Evolutionary conservation across 2,888 invertebrate species (phyloP).

Genomic region (Bibio marci): DNA sequence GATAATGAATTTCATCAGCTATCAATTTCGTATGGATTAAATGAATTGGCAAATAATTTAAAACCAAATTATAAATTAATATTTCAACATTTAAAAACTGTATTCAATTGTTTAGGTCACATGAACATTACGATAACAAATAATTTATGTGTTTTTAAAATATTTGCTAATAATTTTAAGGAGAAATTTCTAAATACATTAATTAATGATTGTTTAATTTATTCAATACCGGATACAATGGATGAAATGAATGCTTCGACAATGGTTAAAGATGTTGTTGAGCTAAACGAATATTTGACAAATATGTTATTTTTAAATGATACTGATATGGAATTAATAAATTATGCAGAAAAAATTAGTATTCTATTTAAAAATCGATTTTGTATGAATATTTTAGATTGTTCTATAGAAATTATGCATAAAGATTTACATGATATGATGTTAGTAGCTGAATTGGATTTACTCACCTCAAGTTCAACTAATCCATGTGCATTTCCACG

Average conservation of each 20-base stretch:
- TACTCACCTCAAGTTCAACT: background rate
- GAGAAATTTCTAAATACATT: conserved; percentile 44
- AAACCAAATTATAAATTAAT: conserved; percentile 25
- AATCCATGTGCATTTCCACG: conserved; percentile 19
- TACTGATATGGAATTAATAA: conserved; percentile 38
- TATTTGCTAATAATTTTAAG: conserved; percentile 37
- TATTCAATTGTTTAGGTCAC: conserved; percentile 18
- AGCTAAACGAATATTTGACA: conserved; percentile 46
- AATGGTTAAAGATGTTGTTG: conserved; percentile 43
- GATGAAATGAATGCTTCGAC: conserved; percentile 49
- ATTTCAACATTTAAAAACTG: conserved; percentile 18
- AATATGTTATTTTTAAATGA: conserved; percentile 36
- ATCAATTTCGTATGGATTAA: conserved; percentile 22
- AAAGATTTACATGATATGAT: conserved; percentile 64
- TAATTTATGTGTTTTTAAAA: conserved; percentile 20
- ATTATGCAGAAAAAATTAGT: conserved; percentile 58
- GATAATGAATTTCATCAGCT: conserved; percentile 14
- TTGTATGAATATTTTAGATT: conserved; percentile 48
- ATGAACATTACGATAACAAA: conserved; percentile 22
- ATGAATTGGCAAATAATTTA: conserved; percentile 15
- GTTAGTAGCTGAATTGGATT: conserved; percentile 33
- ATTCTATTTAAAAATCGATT: conserved; percentile 59
- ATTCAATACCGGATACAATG: conserved; percentile 59
- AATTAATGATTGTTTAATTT: conserved; percentile 53
- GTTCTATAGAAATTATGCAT: conserved; percentile 54